Percentiles rank a stretch among this genome's conserved stretches.
phyloP scores from a whole-genome alignment of 2,797 vertebrate genomes.

The Poecilia picta region DNA sequence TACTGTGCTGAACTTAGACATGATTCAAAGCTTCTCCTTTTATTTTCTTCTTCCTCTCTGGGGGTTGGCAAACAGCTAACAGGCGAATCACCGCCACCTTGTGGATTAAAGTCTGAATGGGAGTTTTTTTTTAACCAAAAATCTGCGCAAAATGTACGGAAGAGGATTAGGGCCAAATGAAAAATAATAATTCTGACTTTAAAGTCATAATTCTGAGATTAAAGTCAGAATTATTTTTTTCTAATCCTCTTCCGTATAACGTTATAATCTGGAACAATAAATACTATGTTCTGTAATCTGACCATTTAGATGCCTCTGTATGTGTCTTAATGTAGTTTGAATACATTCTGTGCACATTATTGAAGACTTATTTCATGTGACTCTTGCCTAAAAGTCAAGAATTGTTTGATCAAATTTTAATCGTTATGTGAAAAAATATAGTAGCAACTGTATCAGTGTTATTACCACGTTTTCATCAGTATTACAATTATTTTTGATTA shows the following conservation, averaged over 20 bases:
- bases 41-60: neutral
- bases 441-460: too few species aligned
- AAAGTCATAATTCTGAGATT: too few species aligned
- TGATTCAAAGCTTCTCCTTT: slow-evolving; percentile 20
- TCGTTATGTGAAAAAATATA: too few species aligned
- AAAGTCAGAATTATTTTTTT: too few species aligned
- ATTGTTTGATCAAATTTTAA: neutral
- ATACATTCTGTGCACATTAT: neutral
- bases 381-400: neutral
- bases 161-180: too few species aligned
- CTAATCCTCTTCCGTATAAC: too few species aligned
- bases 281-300: neutral
- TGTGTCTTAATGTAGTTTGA: neutral
- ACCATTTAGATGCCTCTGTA: neutral
- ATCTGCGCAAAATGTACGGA: too few species aligned
- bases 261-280: neutral
- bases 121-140: neutral
- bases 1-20: slow-evolving; percentile 73
- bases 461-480: too few species aligned
- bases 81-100: neutral
- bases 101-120: neutral
- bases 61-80: neutral
- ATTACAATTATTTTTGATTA: too few species aligned
- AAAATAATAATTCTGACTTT: too few species aligned
- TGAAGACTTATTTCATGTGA: too few species aligned